Base-by-base conservation (phyloP, 2,113 vertebrate species). In the Neolamprologus modestus region DNA sequence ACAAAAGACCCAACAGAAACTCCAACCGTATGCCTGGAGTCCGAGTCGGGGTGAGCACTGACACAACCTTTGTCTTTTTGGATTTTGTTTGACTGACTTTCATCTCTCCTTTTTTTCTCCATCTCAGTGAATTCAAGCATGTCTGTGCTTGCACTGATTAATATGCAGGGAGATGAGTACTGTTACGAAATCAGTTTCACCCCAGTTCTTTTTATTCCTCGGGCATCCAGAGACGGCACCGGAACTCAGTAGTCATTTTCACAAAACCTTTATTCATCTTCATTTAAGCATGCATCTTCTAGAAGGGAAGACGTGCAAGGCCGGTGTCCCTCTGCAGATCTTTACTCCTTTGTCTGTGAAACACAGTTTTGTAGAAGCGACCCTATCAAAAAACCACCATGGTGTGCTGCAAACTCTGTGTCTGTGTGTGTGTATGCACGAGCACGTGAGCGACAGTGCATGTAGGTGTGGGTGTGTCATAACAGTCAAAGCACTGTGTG, bases 11-110 rank as follows among this genome's bases (percentile, higher is more conserved):
- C 97, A 1, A 99, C 98, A 2, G 98, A 99, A 82, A 94, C 94
- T 0, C 98, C 99, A 0, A 98, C 99, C 21, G 98, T 99, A 81
- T 99, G 98, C 87, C 95, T 99, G 92, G 99, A 99, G 92, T 99
- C 98, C 0, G 98, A 99, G 84, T 97, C 94, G 0, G 98, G 98
- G 98, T 99, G 93, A 97, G 97, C n/a, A 3, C 19, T 6, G 9
- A 66, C 84, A 7, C 4, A 2, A 63, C 8, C 1, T 66, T 42
- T 66, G 35, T 83, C 45, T 68, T 59, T 71, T 66, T 66, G 17
- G 3, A 0, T 66, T 61, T 55, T 82, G 81, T 26, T 84, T 52
- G 35, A 80, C 55, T 50, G 45, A 83, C 3, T 82, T 50, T 2
- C 13, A 61, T 9, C 17, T n/a, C 2, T 10, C 3, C 24, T 26